These are phyloP conservation scores for Neotoma lepida DNA, from an alignment of 2,113 vertebrate genomes.

Conservation along the genomic window DNA sequence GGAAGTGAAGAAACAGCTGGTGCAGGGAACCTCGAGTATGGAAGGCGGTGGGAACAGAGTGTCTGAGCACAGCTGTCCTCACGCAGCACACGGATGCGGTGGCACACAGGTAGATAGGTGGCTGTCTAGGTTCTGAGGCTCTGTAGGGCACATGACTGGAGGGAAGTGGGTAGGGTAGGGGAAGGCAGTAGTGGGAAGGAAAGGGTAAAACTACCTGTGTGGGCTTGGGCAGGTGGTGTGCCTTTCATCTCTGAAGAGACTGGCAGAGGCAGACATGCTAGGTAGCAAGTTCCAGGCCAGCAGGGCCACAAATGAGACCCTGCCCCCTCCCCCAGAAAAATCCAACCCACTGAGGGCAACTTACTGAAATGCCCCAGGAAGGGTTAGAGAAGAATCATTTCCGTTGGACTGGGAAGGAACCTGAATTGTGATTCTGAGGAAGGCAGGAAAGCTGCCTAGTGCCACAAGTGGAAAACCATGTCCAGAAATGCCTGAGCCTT, in stretches of 20 bases:
- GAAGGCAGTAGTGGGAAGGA: not conserved
- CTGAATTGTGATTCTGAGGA: conserved; percentile 23
- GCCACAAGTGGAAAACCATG: not conserved
- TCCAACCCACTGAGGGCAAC: not conserved
- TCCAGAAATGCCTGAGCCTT: not conserved
- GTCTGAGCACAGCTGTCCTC: not conserved
- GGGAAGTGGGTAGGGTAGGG: not conserved
- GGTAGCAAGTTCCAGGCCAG: not conserved
- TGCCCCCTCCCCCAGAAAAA: not conserved
- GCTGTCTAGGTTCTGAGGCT: not conserved
- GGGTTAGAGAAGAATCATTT: not conserved
- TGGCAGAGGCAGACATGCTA: not conserved
- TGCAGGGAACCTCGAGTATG: not conserved
- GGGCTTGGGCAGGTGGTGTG: not conserved
- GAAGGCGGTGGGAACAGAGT: not conserved
- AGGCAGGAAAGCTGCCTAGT: not conserved
- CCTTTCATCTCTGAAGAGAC: not conserved
- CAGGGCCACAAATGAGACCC: not conserved
- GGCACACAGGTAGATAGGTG: not conserved
- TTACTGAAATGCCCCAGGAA: not conserved
- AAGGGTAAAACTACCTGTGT: not conserved
- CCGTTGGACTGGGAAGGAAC: not conserved
- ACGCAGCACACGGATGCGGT: not conserved
- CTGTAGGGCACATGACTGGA: not conserved
- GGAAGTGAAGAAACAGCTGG: not conserved